Evolutionary conservation across 2,888 invertebrate species (phyloP), one percentile per base, ranked within the genome.

Genomic region (Psococerastis gibbosa): DNA sequence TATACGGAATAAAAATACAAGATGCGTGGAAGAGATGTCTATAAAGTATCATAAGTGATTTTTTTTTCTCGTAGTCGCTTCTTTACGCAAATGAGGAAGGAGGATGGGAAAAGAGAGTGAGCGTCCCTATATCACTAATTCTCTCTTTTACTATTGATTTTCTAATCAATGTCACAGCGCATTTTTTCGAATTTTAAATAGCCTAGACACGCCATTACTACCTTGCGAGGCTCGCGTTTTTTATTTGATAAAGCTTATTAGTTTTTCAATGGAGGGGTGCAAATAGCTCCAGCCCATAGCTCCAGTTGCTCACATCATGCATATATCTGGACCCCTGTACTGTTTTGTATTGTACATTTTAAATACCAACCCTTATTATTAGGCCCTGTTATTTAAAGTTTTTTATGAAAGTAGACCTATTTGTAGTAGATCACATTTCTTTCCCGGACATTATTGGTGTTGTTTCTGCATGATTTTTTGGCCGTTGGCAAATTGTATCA

Each of bases 111-210:
- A 31, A 31, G 31, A n/a, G n/a, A 31, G 9, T n/a, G 31, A 31
- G 31, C n/a, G 31, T 20, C 38, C 38, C 20, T 38, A 20, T 38
- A 38, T 38, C 17, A 38, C 20, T 38, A 38, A 38, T 38, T 38
- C 38, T 17, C 22, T 38, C 38, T 27, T 27, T 38, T 38, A 38
- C 38, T 38, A 38, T 38, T 38, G 38, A 38, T 38, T 38, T 38
- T 38, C 38, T 38, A 38, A 38, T 38, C 38, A 38, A 38, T 38
- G 38, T 38, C n/a, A 17, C 22, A 20, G 20, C 38, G 38, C 38
- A 13, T 20, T 17, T 20, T 9, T 38, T 38, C 16, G 38, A 16
- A 38, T 38, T 38, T 38, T 38, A 38, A 38, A 20, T 13, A 38
- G 38, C 20, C n/a, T 20, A 13, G 22, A 13, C 4, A 13, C 22